Evolutionary conservation across 2,113 vertebrate species (phyloP).

Genomic region (Azemiops feae): DNA sequence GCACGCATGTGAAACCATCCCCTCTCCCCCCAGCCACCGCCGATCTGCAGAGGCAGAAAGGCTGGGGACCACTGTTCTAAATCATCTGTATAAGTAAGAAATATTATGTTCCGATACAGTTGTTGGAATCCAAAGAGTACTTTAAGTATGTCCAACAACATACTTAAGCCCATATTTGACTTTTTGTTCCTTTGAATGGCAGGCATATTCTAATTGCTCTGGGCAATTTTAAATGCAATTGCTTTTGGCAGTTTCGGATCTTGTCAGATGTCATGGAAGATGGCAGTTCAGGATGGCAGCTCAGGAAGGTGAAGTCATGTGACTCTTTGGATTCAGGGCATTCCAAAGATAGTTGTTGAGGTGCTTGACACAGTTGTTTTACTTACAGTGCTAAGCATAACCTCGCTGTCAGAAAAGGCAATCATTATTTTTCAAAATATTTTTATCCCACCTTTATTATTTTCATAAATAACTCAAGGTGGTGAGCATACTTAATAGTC

Average conservation of each 20-base stretch:
- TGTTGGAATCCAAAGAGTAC: background rate
- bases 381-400: background rate
- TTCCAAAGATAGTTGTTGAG: background rate
- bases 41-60: background rate
- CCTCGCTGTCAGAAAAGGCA: background rate
- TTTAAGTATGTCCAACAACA: background rate
- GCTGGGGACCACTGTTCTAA: background rate
- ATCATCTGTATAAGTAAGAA: background rate
- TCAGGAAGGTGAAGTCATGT: background rate
- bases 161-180: background rate
- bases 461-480: background rate
- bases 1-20: background rate
- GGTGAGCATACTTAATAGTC: background rate
- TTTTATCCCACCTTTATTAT: background rate
- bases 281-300: background rate
- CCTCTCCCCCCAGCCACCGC: background rate
- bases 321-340: background rate
- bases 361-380: background rate
- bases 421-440: background rate
- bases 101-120: background rate
- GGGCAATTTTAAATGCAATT: background rate
- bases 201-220: background rate
- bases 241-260: background rate
- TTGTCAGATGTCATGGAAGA: background rate
- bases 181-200: background rate